phyloP scores from a whole-genome alignment of 2,113 vertebrate species.

The Oncorhynchus gorbuscha region DNA sequence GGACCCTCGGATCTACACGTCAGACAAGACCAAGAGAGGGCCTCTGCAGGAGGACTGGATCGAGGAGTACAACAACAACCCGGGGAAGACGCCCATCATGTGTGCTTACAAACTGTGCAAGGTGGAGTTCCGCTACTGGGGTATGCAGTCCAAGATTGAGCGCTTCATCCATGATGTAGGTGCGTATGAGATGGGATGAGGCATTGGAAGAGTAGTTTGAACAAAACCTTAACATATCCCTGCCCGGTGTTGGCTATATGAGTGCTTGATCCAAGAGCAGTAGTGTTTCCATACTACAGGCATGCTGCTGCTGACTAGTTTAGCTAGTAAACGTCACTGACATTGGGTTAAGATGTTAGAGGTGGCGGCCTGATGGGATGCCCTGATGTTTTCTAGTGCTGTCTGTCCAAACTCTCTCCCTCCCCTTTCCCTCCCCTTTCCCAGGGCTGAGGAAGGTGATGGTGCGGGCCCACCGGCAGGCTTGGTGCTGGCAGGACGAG shows the following conservation, averaged over 20 bases:
- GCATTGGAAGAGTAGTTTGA: not conserved
- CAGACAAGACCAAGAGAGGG: conserved; percentile 87
- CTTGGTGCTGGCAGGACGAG: conserved; percentile 99
- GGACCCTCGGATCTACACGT: conserved; percentile 91
- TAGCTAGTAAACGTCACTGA: no score
- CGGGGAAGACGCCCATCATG: conserved; percentile 87
- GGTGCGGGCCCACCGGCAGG: conserved; percentile 95
- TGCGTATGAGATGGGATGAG: conserved; percentile 64
- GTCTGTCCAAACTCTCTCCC: not conserved
- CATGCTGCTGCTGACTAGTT: not conserved
- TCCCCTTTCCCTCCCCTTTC: not conserved
- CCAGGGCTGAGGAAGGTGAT: conserved; percentile 91
- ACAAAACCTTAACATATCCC: not conserved
- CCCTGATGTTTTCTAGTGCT: not conserved
- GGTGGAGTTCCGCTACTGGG: conserved; percentile 99
- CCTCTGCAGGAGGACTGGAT: conserved; percentile 94
- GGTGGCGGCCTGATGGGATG: not conserved
- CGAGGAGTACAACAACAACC: conserved; percentile 82
- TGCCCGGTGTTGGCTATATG: not conserved
- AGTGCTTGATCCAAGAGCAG: not conserved
- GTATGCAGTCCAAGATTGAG: conserved; percentile 99
- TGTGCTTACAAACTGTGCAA: conserved; percentile 99
- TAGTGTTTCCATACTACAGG: not conserved
- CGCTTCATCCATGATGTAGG: conserved; percentile 98
- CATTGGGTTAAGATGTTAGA: not conserved